Conservation (phyloP, 2,113 vertebrate species). For the Syngnathus scovelli region DNA sequence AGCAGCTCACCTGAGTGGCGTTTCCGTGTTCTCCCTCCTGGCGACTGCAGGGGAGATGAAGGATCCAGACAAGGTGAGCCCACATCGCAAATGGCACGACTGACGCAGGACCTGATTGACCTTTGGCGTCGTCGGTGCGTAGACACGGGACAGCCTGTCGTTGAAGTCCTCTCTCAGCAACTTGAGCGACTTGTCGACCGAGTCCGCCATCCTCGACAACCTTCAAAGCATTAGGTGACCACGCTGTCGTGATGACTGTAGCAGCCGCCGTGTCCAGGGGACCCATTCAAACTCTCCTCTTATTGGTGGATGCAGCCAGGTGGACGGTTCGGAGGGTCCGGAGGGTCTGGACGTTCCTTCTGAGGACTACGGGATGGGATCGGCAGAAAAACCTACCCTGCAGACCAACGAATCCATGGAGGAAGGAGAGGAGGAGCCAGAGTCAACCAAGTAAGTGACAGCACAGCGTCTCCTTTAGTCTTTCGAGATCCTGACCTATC, state of each 20-base stretch:
- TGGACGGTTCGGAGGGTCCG: slow-evolving; percentile 31
- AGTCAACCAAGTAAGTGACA: slow-evolving; percentile 53
- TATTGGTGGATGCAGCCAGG: slow-evolving; percentile 28
- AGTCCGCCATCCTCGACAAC: slow-evolving; percentile 79
- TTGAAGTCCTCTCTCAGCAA: slow-evolving; percentile 91
- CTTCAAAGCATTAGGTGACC: slow-evolving; percentile 81
- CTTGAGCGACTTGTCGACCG: slow-evolving; percentile 84
- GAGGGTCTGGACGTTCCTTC: slow-evolving; percentile 36
- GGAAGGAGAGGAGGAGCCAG: slow-evolving; percentile 34
- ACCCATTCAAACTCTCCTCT: not conserved
- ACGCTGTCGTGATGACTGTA: not conserved
- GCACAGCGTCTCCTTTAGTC: not conserved
- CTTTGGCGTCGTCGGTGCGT: not conserved
- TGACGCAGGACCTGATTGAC: not conserved
- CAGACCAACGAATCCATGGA: slow-evolving; percentile 50
- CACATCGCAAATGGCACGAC: not conserved
- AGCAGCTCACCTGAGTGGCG: not conserved
- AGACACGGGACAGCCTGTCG: slow-evolving; percentile 66
- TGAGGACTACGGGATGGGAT: slow-evolving; percentile 29
- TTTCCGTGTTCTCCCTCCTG: slow-evolving; percentile 4
- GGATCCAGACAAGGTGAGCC: slow-evolving; percentile 84
- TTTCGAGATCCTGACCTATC: not conserved
- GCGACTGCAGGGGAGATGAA: slow-evolving; percentile 80
- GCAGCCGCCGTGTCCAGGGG: not conserved
- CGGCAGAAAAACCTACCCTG: slow-evolving; percentile 16